phyloP scores from a whole-genome alignment of 1,140 invertebrate species.

The Orchesella cincta region DNA sequence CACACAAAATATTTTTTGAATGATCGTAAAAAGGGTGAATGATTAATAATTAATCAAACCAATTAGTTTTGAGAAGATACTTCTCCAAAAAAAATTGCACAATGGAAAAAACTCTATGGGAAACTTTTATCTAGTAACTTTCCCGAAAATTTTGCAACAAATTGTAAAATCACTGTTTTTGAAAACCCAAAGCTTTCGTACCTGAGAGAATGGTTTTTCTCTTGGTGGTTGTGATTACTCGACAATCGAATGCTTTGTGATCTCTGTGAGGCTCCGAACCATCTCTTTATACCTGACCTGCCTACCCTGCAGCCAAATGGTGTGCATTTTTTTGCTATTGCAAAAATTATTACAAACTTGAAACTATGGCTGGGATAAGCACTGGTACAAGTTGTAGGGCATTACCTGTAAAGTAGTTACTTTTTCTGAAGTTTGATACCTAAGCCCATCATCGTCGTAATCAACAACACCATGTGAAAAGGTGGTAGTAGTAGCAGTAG shows the following conservation, averaged over 20 bases:
- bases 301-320: slow-evolving; percentile 44
- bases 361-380: slow-evolving; percentile 5
- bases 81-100: neutral
- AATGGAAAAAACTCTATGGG: neutral
- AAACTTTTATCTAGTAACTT: neutral
- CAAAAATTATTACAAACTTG: neutral
- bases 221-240: slow-evolving; percentile 45
- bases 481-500: neutral
- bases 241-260: slow-evolving; percentile 49
- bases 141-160: neutral
- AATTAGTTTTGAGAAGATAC: neutral
- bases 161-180: neutral
- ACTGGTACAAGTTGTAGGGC: neutral
- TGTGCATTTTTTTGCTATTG: slow-evolving; percentile 37
- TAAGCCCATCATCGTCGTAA: neutral
- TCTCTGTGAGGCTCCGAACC: slow-evolving; percentile 44
- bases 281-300: slow-evolving; percentile 51
- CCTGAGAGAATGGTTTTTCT: slow-evolving; percentile 51
- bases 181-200: slow-evolving; percentile 27
- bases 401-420: neutral
- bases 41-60: neutral
- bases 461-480: neutral
- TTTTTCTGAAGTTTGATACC: neutral
- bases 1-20: too few species aligned
- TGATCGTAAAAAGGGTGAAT: neutral